These are phyloP conservation scores for Montipora efflorescens DNA, from an alignment of 64 coral and sea anemone species.

Conservation along the genomic window DNA sequence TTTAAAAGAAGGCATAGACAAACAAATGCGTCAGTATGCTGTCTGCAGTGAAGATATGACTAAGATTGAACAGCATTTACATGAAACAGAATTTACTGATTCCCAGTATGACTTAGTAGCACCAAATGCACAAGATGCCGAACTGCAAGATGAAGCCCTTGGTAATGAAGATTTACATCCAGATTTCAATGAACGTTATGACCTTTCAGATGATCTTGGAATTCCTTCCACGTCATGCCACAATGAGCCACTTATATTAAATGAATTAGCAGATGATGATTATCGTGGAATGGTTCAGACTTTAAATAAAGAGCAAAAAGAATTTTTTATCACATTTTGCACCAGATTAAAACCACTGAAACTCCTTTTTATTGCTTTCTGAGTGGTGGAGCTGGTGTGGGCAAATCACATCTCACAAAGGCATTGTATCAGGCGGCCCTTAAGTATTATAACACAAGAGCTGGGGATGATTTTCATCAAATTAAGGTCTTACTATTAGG, in stretches of 20 bases:
- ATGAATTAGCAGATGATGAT: not conserved
- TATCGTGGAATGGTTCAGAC: slow-evolving; percentile 29
- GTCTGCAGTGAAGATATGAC: too few species aligned
- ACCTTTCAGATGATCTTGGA: slow-evolving; percentile 53
- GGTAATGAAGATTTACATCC: too few species aligned
- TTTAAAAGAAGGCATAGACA: too few species aligned
- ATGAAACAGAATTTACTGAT: too few species aligned
- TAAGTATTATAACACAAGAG: slow-evolving; percentile 1
- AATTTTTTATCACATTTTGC: slow-evolving; percentile 63
- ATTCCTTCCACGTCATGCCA: not conserved
- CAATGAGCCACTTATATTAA: slow-evolving; percentile 37
- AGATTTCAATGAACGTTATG: not conserved
- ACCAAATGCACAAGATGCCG: too few species aligned
- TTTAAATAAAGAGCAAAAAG: not conserved
- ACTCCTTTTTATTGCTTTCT: not conserved
- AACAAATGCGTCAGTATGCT: too few species aligned
- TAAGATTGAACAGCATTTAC: too few species aligned
- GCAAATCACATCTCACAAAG: slow-evolving; percentile 14
- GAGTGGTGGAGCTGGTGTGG: slow-evolving; percentile 10
- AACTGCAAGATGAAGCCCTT: too few species aligned
- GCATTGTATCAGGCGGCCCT: slow-evolving; percentile 9
- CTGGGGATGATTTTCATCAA: not conserved
- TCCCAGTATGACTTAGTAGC: not conserved
- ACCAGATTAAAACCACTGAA: slow-evolving; percentile 27
- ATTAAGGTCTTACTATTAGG: slow-evolving; percentile 35